Base-by-base conservation (phyloP, 2,797 vertebrate genomes). In the Myotis pilosus region DNA sequence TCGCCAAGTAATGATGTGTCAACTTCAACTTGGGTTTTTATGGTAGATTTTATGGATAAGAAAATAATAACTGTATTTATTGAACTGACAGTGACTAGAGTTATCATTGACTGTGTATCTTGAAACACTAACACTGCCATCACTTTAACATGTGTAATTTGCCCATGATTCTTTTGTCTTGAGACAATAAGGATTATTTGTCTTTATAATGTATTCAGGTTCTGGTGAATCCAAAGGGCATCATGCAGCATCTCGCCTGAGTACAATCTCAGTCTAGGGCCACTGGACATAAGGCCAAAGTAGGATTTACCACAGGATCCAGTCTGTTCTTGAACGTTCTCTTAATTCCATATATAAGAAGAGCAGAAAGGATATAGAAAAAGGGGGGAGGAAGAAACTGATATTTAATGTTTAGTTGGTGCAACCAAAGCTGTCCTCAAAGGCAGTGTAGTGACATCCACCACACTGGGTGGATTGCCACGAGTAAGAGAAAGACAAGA, bases 1-100 rank as follows among this genome's bases (percentile, higher is more conserved):
- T 94, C 44, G 53, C 75, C 91, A 71, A 96, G 89, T 92, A 96
- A 96, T 94, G 84, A 94, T 11, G 4, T 96, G 96, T 94, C 96
- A 94, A 62, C 83, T 95, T 94, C 69, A 94, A 96, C 92, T 94
- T 91, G 38, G 62, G 79, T 33, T 94, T 97, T 96, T 95, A 94
- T 89, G 80, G 66, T 36, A 81, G 89, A 96, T 97, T 96, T 96
- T 94, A 96, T 92, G 79, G 62, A 66, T 76, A 94, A 68, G 88
- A 69, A 47, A 95, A 92, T 78, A 93, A 95, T 76, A 87, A 74
- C 44, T 74, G 5, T 74, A 55, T 95, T 89, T 91, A 94, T 95
- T 94, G 81, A 90, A 41, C 51, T 82, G 93, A 76, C 51, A 76
- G 64, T 92, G 80, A 57, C 90, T 84, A 92, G 11, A 55, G 60